phyloP scores from a whole-genome alignment of 2,113 vertebrate genomes.

The Daubentonia madagascariensis region DNA sequence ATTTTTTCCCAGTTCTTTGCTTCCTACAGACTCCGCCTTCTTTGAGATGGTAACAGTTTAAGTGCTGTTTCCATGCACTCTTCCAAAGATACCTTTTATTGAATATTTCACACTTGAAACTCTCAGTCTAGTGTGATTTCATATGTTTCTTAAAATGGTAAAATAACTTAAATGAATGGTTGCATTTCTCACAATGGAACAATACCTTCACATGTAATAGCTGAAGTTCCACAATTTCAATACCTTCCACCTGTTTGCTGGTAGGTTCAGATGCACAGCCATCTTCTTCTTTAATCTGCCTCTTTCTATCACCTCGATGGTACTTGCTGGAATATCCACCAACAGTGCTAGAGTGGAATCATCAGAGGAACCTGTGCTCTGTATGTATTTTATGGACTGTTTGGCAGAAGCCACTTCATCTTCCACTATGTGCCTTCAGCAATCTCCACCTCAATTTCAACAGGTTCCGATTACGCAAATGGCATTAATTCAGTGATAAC shows the following conservation, averaged over 20 bases:
- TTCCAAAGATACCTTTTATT: conserved; percentile 94
- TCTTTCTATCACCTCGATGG: conserved; percentile 89
- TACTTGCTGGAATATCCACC: conserved; percentile 97
- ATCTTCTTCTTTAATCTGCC: conserved; percentile 81
- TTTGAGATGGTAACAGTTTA: conserved; percentile 91
- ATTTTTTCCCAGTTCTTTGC: conserved; percentile 92
- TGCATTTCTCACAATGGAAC: conserved; percentile 95
- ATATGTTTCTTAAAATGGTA: conserved; percentile 98
- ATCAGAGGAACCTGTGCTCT: conserved; percentile 86
- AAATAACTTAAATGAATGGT: conserved; percentile 95
- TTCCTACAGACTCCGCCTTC: conserved; percentile 87
- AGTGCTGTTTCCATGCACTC: conserved; percentile 93
- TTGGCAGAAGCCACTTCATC: conserved; percentile 82
- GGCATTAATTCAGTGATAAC: conserved; percentile 93
- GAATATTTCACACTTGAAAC: conserved; percentile 91
- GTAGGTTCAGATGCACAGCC: conserved; percentile 84
- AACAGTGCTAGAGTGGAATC: conserved; percentile 94
- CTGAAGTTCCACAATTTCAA: conserved; percentile 96
- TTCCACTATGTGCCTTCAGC: conserved; percentile 86
- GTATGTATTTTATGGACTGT: conserved; percentile 85
- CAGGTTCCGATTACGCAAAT: conserved; percentile 85
- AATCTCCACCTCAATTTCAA: conserved; percentile 93
- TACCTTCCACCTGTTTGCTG: conserved; percentile 91
- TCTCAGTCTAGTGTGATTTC: conserved; percentile 93
- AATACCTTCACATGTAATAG: conserved; percentile 93